These are phyloP conservation scores for Drosophila nannoptera DNA, from an alignment of 1,140 invertebrate species.

Conservation along the genomic window DNA sequence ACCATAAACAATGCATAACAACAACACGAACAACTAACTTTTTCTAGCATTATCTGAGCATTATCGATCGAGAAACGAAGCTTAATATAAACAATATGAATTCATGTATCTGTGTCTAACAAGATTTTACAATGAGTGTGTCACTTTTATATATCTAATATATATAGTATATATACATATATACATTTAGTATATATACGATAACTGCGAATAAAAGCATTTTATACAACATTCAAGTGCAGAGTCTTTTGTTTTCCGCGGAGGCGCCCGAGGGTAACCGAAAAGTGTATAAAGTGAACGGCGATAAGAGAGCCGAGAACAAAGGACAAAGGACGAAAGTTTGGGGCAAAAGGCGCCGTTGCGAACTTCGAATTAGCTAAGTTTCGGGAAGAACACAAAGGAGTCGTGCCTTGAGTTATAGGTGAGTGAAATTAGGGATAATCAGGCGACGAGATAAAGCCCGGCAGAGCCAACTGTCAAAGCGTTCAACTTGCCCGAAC, in stretches of 20 bases:
- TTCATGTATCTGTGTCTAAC: constrained; percentile 67
- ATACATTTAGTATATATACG: constrained; percentile 64
- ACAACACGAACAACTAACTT: constrained; percentile 33
- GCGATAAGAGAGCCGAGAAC: constrained; percentile 48
- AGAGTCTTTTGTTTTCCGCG: background rate
- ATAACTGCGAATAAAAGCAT: constrained; percentile 65
- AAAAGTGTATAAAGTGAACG: constrained; percentile 15
- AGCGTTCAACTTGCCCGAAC: too few species aligned
- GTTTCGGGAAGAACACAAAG: constrained; percentile 26
- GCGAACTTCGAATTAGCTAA: constrained; percentile 49
- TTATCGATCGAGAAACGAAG: constrained; percentile 1
- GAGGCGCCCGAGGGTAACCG: constrained; percentile 21
- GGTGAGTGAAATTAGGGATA: constrained; percentile 38
- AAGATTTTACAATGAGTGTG: constrained; percentile 76
- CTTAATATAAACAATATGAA: constrained; percentile 21
- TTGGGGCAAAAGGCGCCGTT: too few species aligned
- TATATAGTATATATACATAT: constrained; percentile 58
- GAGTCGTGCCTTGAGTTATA: constrained; percentile 50
- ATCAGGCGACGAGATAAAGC: constrained; percentile 27
- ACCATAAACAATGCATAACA: constrained; percentile 29
- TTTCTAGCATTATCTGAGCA: constrained; percentile 3
- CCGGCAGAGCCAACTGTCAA: background rate
- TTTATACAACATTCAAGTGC: constrained; percentile 59
- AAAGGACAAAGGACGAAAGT: constrained; percentile 44
- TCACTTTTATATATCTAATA: constrained; percentile 75